These are phyloP conservation scores for Zygothrica quintamaculata DNA, from an alignment of 2,888 invertebrate species.

Conservation along the genomic window DNA sequence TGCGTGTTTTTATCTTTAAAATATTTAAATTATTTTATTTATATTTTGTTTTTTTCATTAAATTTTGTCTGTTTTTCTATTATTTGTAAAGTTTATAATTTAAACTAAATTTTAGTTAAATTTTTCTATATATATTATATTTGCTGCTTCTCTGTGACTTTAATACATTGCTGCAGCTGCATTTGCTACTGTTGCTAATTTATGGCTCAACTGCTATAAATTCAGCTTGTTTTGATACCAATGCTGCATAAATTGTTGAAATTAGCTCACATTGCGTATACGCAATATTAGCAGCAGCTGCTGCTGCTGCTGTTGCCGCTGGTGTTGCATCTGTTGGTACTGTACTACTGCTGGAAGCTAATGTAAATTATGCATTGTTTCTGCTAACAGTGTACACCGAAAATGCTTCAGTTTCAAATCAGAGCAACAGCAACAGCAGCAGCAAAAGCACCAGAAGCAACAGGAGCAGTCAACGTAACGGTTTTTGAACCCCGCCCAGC, in stretches of 20 bases:
- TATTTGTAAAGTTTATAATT: too few species aligned
- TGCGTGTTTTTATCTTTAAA: too few species aligned
- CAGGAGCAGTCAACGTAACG: slow-evolving; percentile 10
- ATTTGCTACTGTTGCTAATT: not conserved
- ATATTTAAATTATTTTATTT: not conserved
- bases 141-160: not conserved
- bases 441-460: slow-evolving; percentile 1
- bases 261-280: slow-evolving; percentile 30
- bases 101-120: slow-evolving; percentile 9
- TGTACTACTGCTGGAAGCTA: slow-evolving; percentile 28
- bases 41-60: not conserved
- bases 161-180: not conserved
- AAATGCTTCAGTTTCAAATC: slow-evolving; percentile 31
- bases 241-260: slow-evolving; percentile 31
- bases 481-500: slow-evolving; percentile 13
- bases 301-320: slow-evolving; percentile 14
- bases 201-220: slow-evolving; percentile 9
- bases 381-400: slow-evolving; percentile 21
- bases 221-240: slow-evolving; percentile 9
- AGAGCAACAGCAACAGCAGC: slow-evolving; percentile 18
- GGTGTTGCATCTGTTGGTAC: slow-evolving; percentile 16
- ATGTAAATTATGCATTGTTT: slow-evolving; percentile 35
- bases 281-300: slow-evolving; percentile 17
- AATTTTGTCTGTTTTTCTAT: too few species aligned
- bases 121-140: not conserved